Base-by-base conservation (phyloP, 2,888 invertebrate genomes). In the Palloptera scutellata region DNA sequence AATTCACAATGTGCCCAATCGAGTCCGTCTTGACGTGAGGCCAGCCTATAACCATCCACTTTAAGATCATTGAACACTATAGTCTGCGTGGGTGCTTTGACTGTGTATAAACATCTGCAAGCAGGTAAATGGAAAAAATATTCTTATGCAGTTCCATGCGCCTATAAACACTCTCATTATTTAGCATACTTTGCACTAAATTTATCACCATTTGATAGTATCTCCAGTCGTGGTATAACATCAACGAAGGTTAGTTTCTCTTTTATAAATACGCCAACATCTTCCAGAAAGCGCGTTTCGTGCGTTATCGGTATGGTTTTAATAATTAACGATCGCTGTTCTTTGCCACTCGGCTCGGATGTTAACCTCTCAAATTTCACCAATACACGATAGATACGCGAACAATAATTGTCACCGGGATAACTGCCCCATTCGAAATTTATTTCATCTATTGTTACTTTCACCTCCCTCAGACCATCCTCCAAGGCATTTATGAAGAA, bases 1-100 rank as follows among this genome's bases (percentile, higher is more conserved):
- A 87, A 68, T 51, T 79, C 73, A 17, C 84, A 83, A 75, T 89
- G 89, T 1, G 81, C 77, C 65, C 86, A 79, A 78, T 89, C 88
- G 48, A 89, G 80, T 15, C 88, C 88, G 64, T 81, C 69, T 68
- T 86, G 85, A 41, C 88, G 85, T 66, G 86, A 85, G 3, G 86
- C 85, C 79, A 88, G 84, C 51, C 84, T 81, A 72, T 85, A 89
- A 2, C 88, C 88, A 51, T 83, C 75, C 9, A 82, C 79, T 20
- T 85, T 85, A 11, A 89, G 79, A 64, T 84, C 84, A 70, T 82
- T 79, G 15, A 84, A 77, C 0, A 84, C 77, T 5, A 84, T 79
- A 6, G 81, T 83, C 68, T 81, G 79, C 55, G 78, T 78, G 0
- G 84, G 84, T 54, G 71, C 69, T 66, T 76, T 79, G 0, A 75